Conservation (phyloP, 2,888 invertebrate species). For the Orchesella flavescens region DNA sequence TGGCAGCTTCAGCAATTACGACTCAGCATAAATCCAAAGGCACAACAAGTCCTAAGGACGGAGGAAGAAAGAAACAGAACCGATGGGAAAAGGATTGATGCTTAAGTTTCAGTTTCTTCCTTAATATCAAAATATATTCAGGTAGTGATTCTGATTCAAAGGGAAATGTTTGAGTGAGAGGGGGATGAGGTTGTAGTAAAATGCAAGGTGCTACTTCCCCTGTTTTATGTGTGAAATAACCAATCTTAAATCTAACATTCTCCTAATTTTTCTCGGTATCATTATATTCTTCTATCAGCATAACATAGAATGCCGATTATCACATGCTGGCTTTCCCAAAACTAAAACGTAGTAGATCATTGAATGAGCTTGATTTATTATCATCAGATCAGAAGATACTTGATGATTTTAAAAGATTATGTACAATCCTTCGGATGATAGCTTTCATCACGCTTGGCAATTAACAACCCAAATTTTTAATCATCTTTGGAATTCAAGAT, state of each 20-base stretch:
- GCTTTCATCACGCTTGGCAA: neutral
- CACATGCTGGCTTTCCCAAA: constrained; percentile 24
- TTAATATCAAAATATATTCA: neutral
- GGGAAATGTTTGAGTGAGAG: neutral
- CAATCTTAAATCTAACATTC: constrained; percentile 21
- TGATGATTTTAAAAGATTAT: neutral
- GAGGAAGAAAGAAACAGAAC: constrained; percentile 39
- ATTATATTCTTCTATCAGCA: neutral
- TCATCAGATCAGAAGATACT: neutral
- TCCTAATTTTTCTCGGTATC: constrained; percentile 20
- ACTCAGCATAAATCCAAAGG: constrained; percentile 70
- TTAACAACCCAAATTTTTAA: constrained; percentile 18
- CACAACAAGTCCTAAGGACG: constrained; percentile 16
- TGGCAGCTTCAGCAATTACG: constrained; percentile 72
- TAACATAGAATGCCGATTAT: constrained; percentile 21
- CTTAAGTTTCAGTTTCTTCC: neutral
- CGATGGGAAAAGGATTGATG: constrained; percentile 50
- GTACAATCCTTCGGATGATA: neutral
- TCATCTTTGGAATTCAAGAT: constrained; percentile 13
- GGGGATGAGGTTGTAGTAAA: neutral
- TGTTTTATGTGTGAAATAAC: constrained; percentile 17
- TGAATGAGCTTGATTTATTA: neutral
- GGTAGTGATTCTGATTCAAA: neutral
- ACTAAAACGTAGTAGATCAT: neutral
- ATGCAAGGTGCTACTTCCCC: constrained; percentile 12